Evolutionary conservation across 1,140 invertebrate species (phyloP), one percentile per base, ranked within the genome.

Genomic region (Anadara kagoshimensis): DNA sequence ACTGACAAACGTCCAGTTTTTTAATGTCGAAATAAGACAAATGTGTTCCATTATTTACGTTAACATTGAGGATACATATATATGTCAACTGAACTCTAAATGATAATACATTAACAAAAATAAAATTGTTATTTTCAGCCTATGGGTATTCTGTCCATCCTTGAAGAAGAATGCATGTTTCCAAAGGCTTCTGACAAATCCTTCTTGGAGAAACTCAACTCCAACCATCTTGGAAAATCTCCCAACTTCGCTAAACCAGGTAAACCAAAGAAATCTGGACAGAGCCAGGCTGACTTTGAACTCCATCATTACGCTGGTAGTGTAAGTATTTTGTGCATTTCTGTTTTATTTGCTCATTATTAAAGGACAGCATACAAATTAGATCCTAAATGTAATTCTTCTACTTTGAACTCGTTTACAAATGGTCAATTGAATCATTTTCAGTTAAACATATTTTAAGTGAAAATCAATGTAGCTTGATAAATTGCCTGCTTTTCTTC

Each of bases 121-220:
- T 0, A 3, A 41, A 14, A 16, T 70, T 44, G 70, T 58, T 24
- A 29, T 29, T 80, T 79, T 58, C 91, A 98, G 97, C 97, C 97
- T 88, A 97, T 99, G 96, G 98, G 98, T 94, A 98, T 99, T 92
- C 93, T 99, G 89, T 99, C 98, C 91, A 99, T 99, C 91, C 95
- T 99, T 92, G 98, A 99, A 92, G 98, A 99, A 94, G 98, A 99
- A 92, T 98, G 97, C 96, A 99, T 99, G 96, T 99, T 99, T 94
- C 98, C 98, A 85, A 99, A 99, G 93, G 98, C 98, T 87, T 97
- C 96, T 80, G 98, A 99, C 90, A 94, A 95, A 91, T 98, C 97
- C 85, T 98, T 99, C 91, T 80, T 96, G 90, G 97, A 98, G 87
- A 99, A 99, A 91, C 92, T 99, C 92, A 97, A 95, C 92, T 94